phyloP scores from a whole-genome alignment of 2,797 vertebrate genomes.

The Poeciliopsis presidionis region DNA sequence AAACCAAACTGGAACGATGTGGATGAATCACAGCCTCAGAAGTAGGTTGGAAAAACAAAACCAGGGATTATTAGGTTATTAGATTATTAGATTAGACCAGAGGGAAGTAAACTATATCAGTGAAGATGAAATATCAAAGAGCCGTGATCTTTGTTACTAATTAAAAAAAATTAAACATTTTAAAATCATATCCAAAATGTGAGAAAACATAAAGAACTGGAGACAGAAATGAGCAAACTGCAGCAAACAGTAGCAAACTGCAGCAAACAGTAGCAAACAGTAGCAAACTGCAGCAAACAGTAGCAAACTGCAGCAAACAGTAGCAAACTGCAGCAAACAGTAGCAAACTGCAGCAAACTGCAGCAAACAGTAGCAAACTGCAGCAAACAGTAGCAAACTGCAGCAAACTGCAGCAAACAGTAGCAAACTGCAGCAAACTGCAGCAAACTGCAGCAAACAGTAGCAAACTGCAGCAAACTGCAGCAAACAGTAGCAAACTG shows the following conservation, averaged over 20 bases:
- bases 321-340: too few relatives aligned
- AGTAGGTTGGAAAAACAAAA: slow-evolving; percentile 61
- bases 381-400: neutral
- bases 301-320: neutral
- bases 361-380: too few relatives aligned
- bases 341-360: too few relatives aligned
- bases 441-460: neutral
- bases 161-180: neutral
- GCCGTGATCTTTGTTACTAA: neutral
- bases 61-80: neutral
- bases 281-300: neutral
- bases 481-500: too few relatives aligned
- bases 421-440: neutral
- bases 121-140: neutral
- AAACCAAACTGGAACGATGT: slow-evolving; percentile 61
- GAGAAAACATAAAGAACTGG: neutral
- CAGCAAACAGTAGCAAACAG: too few relatives aligned
- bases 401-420: neutral
- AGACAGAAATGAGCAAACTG: neutral
- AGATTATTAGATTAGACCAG: neutral
- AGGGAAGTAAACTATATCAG: neutral
- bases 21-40: slow-evolving; percentile 70
- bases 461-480: too few relatives aligned
- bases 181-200: neutral
- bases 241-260: too few relatives aligned